Conservation (phyloP, 2,113 vertebrate genomes). For the Myotis lucifugus region DNA sequence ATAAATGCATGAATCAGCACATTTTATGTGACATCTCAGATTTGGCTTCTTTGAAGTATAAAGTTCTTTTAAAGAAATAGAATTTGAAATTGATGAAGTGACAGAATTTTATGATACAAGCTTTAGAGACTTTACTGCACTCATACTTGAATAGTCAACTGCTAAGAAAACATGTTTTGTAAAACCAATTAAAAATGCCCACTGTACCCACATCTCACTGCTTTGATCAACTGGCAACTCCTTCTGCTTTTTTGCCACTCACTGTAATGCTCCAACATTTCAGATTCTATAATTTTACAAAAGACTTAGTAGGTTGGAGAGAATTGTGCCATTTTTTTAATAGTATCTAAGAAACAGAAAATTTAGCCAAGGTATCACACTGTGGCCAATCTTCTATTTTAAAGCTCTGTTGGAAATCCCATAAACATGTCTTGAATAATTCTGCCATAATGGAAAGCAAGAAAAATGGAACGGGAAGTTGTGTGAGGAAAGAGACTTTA, state of each 20-base stretch:
- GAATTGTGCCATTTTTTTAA: neutral
- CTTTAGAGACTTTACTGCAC: neutral
- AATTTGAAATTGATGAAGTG: conserved; percentile 62
- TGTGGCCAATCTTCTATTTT: conserved; percentile 71
- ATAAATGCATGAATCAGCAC: conserved; percentile 34
- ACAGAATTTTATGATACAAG: conserved; percentile 42
- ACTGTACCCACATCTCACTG: neutral
- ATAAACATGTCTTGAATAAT: conserved; percentile 77
- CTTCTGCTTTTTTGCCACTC: neutral
- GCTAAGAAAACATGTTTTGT: neutral
- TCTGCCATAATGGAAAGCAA: conserved; percentile 69
- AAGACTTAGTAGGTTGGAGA: conserved; percentile 28
- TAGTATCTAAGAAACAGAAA: conserved; percentile 52
- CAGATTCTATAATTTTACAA: neutral
- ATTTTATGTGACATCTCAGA: conserved; percentile 39
- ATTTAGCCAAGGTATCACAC: conserved; percentile 51
- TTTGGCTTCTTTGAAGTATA: conserved; percentile 47
- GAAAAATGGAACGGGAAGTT: conserved; percentile 68
- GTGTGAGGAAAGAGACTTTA: conserved; percentile 65
- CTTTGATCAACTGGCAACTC: neutral
- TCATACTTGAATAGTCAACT: conserved; percentile 40
- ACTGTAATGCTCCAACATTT: neutral
- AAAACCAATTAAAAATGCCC: conserved; percentile 41
- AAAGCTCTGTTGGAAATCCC: conserved; percentile 76
- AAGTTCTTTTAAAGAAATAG: conserved; percentile 48